phyloP scores from a whole-genome alignment of 2,113 vertebrate genomes.

The Paramormyrops kingsleyae region DNA sequence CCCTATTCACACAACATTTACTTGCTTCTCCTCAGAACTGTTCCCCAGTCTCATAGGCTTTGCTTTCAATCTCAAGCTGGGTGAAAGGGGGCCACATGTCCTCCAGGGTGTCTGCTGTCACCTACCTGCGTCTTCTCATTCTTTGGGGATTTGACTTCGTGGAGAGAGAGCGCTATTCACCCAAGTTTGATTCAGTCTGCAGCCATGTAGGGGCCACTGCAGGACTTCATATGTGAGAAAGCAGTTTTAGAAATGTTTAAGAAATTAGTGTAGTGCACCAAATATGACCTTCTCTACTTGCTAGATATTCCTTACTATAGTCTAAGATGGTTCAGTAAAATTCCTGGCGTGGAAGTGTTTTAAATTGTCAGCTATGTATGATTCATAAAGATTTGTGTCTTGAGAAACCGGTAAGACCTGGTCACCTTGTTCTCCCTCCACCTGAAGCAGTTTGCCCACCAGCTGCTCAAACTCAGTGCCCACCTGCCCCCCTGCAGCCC shows the following conservation, averaged over 20 bases:
- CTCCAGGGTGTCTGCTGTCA: neutral
- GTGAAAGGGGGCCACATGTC: neutral
- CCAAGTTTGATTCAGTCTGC: neutral
- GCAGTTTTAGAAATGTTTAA: neutral
- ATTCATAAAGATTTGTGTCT: neutral
- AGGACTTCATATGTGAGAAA: neutral
- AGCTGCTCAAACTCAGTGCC: slow-evolving; percentile 95
- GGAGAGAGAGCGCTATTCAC: neutral
- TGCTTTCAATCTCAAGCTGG: neutral
- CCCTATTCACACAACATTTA: neutral
- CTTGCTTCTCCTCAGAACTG: neutral
- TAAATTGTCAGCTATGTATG: neutral
- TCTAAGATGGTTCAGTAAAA: neutral
- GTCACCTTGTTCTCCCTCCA: slow-evolving; percentile 81
- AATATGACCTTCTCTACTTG: neutral
- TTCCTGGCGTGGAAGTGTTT: neutral
- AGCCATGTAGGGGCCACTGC: too few relatives aligned
- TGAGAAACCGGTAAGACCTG: neutral
- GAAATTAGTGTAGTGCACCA: neutral
- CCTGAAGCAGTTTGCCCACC: slow-evolving; percentile 78
- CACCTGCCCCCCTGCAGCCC: slow-evolving; percentile 70
- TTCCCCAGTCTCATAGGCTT: neutral
- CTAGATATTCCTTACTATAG: neutral
- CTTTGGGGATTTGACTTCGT: neutral
- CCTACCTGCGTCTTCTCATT: neutral